Evolutionary conservation across 1,140 invertebrate genomes (phyloP), one percentile per base, ranked within the genome.

Genomic region (Lepidostoma basale): DNA sequence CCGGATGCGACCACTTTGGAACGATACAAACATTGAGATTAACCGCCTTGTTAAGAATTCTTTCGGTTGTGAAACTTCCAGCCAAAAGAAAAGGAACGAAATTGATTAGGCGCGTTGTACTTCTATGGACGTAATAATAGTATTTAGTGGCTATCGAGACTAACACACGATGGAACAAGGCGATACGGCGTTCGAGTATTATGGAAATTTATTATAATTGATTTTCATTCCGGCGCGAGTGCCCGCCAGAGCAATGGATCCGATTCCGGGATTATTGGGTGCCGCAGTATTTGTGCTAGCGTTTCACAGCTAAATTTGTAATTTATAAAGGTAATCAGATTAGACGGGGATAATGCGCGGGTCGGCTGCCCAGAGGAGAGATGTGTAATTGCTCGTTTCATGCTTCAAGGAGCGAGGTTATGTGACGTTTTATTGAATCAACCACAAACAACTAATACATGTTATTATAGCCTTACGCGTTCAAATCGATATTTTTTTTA

Each of bases 21-120:
- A 16, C 52, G 63, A 67, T 71, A 67, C 64, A 67, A 71, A 71
- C 69, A 70, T 70, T 56, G 56, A 67, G 69, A 71, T 71, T 71
- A 67, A 40, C 56, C 49, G 64, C 14, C 59, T 67, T 60, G 59
- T 71, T 71, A 58, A 67, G 62, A 71, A 67, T 71, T 71, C 64
- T 65, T 69, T 60, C 22, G 36, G 62, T 63, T 71, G 69, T 67
- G 65, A 63, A 71, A 71, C 67, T 42, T 18, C 39, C 42, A 49
- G 22, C 33, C 20, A 28, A 28, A 49, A 39, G 45, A 14, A 64
- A 62, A 40, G 42, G 22, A 54, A n/a, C 22, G n/a, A 54, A 68
- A 68, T 62, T 68, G 67, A 68, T 68, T 68, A 68, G 67, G 33
- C 28, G 47, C 22, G 3, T 30, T 20, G 39, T 58, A 26, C 49